Conservation (phyloP, 2,888 invertebrate species). For the Willowsia nigromaculata region DNA sequence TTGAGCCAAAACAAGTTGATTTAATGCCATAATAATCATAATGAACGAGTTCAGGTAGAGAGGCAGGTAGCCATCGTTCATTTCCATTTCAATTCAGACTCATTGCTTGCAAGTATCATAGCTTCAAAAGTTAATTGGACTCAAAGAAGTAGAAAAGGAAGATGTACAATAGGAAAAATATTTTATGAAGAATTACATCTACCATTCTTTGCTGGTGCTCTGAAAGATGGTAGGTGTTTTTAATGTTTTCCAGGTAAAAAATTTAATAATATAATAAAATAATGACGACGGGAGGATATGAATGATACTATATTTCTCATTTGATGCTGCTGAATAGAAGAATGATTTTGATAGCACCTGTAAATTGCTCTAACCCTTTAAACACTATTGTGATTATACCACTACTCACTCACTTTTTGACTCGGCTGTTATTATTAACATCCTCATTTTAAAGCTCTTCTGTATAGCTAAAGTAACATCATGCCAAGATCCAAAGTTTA, state of each 20-base stretch:
- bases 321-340: not conserved
- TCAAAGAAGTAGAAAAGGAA: not conserved
- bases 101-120: slow-evolving; percentile 16
- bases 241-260: slow-evolving; percentile 38
- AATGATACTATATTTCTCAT: slow-evolving; percentile 41
- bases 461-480: not conserved
- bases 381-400: not conserved
- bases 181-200: not conserved
- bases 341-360: slow-evolving; percentile 5
- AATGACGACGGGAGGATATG: slow-evolving; percentile 30
- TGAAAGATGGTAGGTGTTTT: not conserved
- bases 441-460: not conserved
- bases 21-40: slow-evolving; percentile 58
- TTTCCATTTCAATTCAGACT: slow-evolving; percentile 26
- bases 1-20: slow-evolving; percentile 52
- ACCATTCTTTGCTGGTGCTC: not conserved
- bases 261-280: slow-evolving; percentile 38
- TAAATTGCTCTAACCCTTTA: not conserved
- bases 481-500: not conserved
- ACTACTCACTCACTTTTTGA: slow-evolving; percentile 22
- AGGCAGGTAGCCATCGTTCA: not conserved
- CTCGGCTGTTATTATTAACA: slow-evolving; percentile 19
- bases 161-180: not conserved
- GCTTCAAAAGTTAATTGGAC: slow-evolving; percentile 36
- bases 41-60: slow-evolving; percentile 25